Evolutionary conservation across 2,888 invertebrate genomes (phyloP).

Genomic region (Drosophila pegasa): DNA sequence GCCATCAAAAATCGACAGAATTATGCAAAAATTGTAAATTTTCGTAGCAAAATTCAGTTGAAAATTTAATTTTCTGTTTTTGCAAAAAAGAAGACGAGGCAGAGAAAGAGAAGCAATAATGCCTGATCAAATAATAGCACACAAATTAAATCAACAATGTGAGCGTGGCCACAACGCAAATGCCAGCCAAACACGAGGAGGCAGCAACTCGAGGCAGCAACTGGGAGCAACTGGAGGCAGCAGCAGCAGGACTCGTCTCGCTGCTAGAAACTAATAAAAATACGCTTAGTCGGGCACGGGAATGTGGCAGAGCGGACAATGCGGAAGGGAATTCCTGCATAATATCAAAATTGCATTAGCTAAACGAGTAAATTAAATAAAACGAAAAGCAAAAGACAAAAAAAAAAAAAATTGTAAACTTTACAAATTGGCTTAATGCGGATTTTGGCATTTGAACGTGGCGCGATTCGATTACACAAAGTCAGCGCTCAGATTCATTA

Average conservation of each 20-base stretch:
- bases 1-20: neutral
- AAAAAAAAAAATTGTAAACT: conserved; percentile 21
- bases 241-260: neutral
- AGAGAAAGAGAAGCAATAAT: neutral
- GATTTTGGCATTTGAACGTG: conserved; percentile 29
- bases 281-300: conserved; percentile 29
- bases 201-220: too few relatives aligned
- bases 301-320: conserved; percentile 9
- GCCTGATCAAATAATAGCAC: conserved; percentile 37
- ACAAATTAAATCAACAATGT: conserved; percentile 57
- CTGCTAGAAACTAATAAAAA: conserved; percentile 43
- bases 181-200: conserved; percentile 8
- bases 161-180: conserved; percentile 33
- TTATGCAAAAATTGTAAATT: neutral
- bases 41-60: neutral
- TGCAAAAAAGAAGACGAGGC: neutral
- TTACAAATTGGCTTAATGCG: conserved; percentile 59
- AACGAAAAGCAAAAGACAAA: neutral
- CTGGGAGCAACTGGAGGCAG: neutral
- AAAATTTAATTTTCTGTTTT: conserved; percentile 55
- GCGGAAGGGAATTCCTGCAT: conserved; percentile 28
- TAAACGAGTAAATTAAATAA: conserved; percentile 66
- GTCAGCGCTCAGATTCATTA: conserved; percentile 15
- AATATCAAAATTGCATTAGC: conserved; percentile 63
- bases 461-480: conserved; percentile 18